Evolutionary conservation across 2,888 invertebrate species (phyloP), one percentile per base, ranked within the genome.

Genomic region (Bombylius major): DNA sequence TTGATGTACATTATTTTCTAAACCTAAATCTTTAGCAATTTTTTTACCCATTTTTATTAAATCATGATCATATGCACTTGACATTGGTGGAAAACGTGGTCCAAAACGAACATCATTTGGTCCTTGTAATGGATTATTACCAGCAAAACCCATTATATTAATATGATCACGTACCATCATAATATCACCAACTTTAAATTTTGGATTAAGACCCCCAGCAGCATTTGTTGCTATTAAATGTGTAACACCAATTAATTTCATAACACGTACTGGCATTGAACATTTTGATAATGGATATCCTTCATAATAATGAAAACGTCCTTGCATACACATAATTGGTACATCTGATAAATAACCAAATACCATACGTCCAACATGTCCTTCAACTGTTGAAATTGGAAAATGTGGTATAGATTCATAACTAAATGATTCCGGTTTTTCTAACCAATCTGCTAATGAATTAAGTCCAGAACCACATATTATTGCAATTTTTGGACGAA

Each of bases 101-200:
- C 98, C 98, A 70, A 96, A 97, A 65, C 95, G 83, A 1, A 67
- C 87, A 70, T 99, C 98, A 70, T 98, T 98, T 13, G 88, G 88
- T 33, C 99, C 99, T 67, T 87, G 87, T 3, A 99, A 79, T 0
- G 98, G 96, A 67, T 91, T 94, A 70, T 92, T 89, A 1, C 97
- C 97, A 9, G 91, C 88, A 65, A 99, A 89, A 5, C 96, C 97
- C 80, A 97, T 92, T 77, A 98, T 82, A 73, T 96, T 97, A 63
- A 99, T 87, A 73, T 99, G 99, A 75, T 99, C 99, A 69, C 86
- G 93, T 62, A 99, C 89, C 54, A 99, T 78, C 96, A 99, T 97
- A 51, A 99, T 81, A 71, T 99, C 98, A 1, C 98, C 99, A 42
- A 91, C 88, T 67, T 84, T 84, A 76, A 82, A 97, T 54, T 79